phyloP scores from a whole-genome alignment of 2,797 vertebrate species.

The Melopsittacus undulatus region DNA sequence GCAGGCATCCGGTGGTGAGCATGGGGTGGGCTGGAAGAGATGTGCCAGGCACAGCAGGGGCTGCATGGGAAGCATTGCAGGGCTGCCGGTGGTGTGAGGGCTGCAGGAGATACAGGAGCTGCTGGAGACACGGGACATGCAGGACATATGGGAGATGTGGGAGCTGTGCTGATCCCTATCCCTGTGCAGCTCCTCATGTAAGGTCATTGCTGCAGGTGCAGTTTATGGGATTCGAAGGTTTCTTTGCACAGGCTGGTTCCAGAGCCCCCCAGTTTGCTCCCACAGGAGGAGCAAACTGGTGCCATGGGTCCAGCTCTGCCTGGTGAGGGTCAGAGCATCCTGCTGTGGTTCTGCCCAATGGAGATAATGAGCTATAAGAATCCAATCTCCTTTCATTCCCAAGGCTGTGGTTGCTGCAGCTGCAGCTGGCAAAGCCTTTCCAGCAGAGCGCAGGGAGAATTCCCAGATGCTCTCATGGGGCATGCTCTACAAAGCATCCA shows the following conservation, averaged over 20 bases:
- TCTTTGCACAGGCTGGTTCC: background rate
- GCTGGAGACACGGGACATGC: background rate
- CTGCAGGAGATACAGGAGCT: background rate
- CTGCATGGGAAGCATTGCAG: background rate
- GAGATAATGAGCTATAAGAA: background rate
- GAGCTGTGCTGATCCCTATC: background rate
- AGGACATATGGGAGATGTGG: background rate
- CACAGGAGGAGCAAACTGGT: background rate
- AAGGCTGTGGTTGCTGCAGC: background rate
- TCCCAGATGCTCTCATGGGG: background rate
- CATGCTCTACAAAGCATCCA: background rate
- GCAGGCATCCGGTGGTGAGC: rapidly evolving
- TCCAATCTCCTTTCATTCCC: background rate
- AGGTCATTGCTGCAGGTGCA: too few relatives aligned
- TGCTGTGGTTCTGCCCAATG: rapidly evolving
- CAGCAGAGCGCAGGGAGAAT: background rate
- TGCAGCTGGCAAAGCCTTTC: background rate
- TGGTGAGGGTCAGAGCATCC: background rate
- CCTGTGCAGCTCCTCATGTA: rapidly evolving
- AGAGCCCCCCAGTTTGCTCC: background rate
- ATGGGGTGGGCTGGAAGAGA: background rate
- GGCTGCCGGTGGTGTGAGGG: background rate
- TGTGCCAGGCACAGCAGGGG: rapidly evolving
- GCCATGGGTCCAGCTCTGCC: rapidly evolving
- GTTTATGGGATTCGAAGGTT: rapidly evolving